Evolutionary conservation across 2,888 invertebrate genomes (phyloP).

Genomic region (Ophraella communa): DNA sequence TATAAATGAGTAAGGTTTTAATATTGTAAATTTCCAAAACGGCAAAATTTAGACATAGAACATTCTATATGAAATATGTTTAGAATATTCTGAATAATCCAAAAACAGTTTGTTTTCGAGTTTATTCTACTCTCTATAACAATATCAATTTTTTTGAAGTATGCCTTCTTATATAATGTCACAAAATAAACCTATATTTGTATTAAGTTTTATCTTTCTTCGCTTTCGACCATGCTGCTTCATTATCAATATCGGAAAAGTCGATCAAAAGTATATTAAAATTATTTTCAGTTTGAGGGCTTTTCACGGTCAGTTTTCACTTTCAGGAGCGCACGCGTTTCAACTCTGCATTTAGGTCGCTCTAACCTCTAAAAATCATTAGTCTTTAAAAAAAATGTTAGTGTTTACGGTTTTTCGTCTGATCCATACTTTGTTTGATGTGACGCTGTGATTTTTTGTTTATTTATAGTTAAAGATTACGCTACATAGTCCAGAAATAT

Average conservation of each 20-base stretch:
- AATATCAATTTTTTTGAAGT: too few relatives aligned
- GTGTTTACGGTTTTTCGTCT: neutral
- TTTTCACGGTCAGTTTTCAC: slow-evolving; percentile 24
- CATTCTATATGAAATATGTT: too few relatives aligned
- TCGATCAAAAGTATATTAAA: neutral
- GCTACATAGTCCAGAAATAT: neutral
- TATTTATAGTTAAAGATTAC: neutral
- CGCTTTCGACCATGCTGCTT: neutral
- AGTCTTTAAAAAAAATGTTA: slow-evolving; percentile 5
- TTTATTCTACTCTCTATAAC: too few relatives aligned
- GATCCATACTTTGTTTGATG: neutral
- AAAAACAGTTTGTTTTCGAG: too few relatives aligned
- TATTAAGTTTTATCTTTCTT: neutral
- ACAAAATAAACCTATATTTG: neutral
- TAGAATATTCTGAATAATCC: too few relatives aligned
- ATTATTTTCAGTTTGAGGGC: slow-evolving; percentile 2
- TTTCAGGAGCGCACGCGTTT: slow-evolving; percentile 33
- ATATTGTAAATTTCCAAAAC: too few relatives aligned
- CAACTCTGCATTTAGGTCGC: slow-evolving; percentile 25
- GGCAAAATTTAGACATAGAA: too few relatives aligned
- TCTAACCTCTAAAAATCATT: slow-evolving; percentile 31
- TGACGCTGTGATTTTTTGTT: neutral
- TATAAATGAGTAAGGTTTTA: too few relatives aligned
- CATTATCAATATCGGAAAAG: neutral
- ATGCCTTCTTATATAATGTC: too few relatives aligned